Evolutionary conservation across 1,140 invertebrate genomes (phyloP), one percentile per base, ranked within the genome.

Genomic region (Aphaenogaster floridana): DNA sequence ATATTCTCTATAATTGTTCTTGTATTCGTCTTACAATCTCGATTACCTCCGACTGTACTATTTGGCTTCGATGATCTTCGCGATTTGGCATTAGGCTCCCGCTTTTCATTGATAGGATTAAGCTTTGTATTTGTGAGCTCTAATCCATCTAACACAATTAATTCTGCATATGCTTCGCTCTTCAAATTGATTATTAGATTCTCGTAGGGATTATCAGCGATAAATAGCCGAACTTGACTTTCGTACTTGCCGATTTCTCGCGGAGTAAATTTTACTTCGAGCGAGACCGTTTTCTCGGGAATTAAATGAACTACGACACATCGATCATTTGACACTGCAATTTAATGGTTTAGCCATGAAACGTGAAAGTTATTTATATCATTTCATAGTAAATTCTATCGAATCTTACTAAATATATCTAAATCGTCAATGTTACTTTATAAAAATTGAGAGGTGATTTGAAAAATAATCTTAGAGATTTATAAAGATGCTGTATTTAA

Each of bases 191-290:
- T 77, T 28, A 61, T 85, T 28, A 91, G 21, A 77, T 90, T 91
- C 52, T 94, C 93, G 34, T 93, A 93, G 2, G 93, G 94, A 92
- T 95, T 95, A n/a, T 92, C 90, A 4, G 87, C 39, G 0, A 93
- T 78, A 28, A 74, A 50, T 59, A 94, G 17, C 13, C 77, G 76
- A 15, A 94, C 78, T 36, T 87, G 78, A 15, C 81, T 87, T 8
- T 48, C 9, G 39, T 87, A 87, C 7, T 86, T 92, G 28, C 87
- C 86, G 1, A 80, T 17, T 13, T 87, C 34, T 8, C 8, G 78
- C 13, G 93, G 89, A 2, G 21, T 21, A 69, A 94, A 94, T 11
- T 63, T 68, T 8, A 92, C 54, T 54, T 80, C 76, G 4, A 94
- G 61, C 2, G 79, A 54, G 0, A 68, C 71, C 0, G 50, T 59